A percentile compares a stretch with the other conserved stretches of the same genome.
These are phyloP conservation scores for Eulithis prunata DNA, from an alignment of 2,888 invertebrate species.

Conservation along the genomic window DNA sequence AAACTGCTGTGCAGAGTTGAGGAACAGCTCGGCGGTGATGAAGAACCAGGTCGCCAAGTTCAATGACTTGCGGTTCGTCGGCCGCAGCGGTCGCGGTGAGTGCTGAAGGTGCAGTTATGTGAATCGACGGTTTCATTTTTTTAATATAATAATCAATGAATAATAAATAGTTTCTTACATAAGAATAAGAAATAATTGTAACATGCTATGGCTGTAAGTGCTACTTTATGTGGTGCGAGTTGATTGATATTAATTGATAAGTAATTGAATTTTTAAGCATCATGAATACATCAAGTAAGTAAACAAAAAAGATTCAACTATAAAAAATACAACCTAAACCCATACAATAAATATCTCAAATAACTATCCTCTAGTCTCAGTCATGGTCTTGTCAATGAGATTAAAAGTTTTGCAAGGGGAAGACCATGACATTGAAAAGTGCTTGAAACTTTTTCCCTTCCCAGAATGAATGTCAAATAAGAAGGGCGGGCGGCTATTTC, in stretches of 20 bases:
- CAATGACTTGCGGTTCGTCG: constrained; percentile 99
- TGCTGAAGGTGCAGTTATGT: constrained; percentile 82
- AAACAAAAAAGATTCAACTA: no score
- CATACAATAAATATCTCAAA: no score
- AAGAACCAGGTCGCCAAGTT: constrained; percentile 99
- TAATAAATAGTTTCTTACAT: neutral
- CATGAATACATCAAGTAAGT: no score
- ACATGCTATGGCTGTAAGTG: neutral
- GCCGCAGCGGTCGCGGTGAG: constrained; percentile 99
- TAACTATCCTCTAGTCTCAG: constrained; percentile 7
- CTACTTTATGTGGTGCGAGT: no score
- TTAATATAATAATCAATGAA: constrained; percentile 9
- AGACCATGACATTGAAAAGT: constrained; percentile 71
- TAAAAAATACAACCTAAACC: no score
- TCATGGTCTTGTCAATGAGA: no score
- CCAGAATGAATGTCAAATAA: constrained; percentile 77
- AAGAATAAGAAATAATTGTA: neutral
- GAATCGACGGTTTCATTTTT: constrained; percentile 52
- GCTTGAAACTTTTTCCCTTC: constrained; percentile 72
- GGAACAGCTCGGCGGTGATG: constrained; percentile 98
- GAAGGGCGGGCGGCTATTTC: constrained; percentile 75
- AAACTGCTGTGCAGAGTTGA: constrained; percentile 97
- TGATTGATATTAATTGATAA: no score
- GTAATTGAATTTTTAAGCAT: no score
- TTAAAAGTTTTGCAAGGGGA: constrained; percentile 53